Evolutionary conservation across 1,140 invertebrate species (phyloP), one percentile per base, ranked within the genome.

Genomic region (Medauroidea extradentata): DNA sequence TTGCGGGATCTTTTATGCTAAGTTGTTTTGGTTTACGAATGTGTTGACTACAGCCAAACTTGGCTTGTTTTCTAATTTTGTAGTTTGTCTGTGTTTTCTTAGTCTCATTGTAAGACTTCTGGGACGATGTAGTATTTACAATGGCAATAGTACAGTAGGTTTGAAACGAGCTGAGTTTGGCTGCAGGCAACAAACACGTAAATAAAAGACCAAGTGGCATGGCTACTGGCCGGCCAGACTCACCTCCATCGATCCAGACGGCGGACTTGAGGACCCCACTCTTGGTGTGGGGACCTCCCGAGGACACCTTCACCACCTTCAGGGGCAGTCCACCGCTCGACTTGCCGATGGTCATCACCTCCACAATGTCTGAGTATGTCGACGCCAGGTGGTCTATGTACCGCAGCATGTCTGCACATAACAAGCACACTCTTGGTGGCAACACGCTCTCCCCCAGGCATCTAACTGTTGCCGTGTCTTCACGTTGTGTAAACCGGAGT

Each of bases 191-290:
- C 11, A 41, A 41, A 13, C 11, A 41, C 11, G 11, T 13, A 13
- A 13, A n/a, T 23, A 18, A n/a, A 41, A 52, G 21, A 21, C 25
- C 11, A 29, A 7, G 23, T 27, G 11, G 9, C 25, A n/a, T 70
- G 62, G 59, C 71, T 69, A 27, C 16, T 16, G 38, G 11, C 29
- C 11, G 29, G 29, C 29, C 29, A 11, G 39, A 48, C 59, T 66
- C 65, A 81, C 82, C 82, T 62, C 80, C 80, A 63, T 85, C 83
- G 16, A 86, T 79, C 79, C 81, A 85, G 56, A 86, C 77, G 0
- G 75, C 76, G 1, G 81, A 76, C 62, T 82, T 79, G 2, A 59
- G 57, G 23, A 71, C 67, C 0, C 72, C 75, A 23, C 72, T 68
- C 58, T 71, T 74, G 14, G 62, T 67, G 0, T 53, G 65, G 39